Evolutionary conservation across 2,113 vertebrate species (phyloP), one percentile per base, ranked within the genome.

Genomic region (Formicarius rufipectus): DNA sequence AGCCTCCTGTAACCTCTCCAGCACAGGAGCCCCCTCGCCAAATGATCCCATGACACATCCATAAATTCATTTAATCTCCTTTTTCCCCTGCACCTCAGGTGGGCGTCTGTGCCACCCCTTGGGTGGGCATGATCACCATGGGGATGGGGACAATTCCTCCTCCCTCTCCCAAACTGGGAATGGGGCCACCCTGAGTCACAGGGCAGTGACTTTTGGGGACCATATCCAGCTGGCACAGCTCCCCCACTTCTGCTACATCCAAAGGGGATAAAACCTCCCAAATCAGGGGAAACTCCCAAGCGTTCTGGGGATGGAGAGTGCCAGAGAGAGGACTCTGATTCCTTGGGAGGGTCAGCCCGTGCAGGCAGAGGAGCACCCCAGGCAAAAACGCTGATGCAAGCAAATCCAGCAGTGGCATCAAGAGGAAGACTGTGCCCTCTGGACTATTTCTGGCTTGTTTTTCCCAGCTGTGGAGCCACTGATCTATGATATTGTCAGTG

Each of bases 391-490:
- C 91, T 95, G 91, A 96, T 7, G 71, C 28, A 24, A 88, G 78
- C 47, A 66, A 37, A 90, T 19, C 69, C 87, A 75, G 45, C 42
- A n/a, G 0, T 0, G 1, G 23, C 66, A 17, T 9, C 3, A 0
- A 49, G 89, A 94, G 75, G 87, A 84, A 76, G 50, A 3, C 33
- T 58, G 12, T 93, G 91, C 93, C 87, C 94, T 91, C 84, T 0
- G 14, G 49, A 69, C 91, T 95, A 95, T 96, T 96, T 96, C 76
- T 62, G 89, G 84, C 31, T 87, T 87, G 89, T 82, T 96, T 94
- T 84, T 79, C 74, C 79, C 71, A 55, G n/a, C 66, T 22, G 25
- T 63, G 93, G 89, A 96, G 89, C 81, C 93, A 49, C 84, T 93
- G 94, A 96, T 96, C 94, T 97, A 75, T 93, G 93, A 10, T 62